Conservation (phyloP, 1,140 invertebrate genomes). For the Glossosoma conforme region DNA sequence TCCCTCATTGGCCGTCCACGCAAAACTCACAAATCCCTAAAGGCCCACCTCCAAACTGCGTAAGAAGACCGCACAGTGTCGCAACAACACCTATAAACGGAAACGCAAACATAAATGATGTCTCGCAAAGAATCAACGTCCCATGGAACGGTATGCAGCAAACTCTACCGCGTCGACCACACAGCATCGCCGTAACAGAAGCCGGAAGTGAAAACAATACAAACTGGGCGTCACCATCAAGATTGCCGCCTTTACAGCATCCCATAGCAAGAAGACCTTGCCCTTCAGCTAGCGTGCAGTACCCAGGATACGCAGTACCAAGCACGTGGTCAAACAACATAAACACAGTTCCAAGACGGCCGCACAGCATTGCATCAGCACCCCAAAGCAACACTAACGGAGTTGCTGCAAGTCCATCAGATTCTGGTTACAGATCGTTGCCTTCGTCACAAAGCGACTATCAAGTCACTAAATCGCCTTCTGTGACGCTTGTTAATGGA, state of each 20-base stretch:
- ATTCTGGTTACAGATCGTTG: conserved; percentile 52
- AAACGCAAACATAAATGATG: not conserved
- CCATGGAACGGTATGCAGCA: conserved; percentile 44
- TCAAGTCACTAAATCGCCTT: conserved; percentile 49
- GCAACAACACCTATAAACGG: conserved; percentile 36
- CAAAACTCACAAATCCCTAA: not conserved
- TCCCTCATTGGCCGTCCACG: conserved; percentile 12
- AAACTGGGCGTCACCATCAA: conserved; percentile 37
- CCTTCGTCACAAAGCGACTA: conserved; percentile 57
- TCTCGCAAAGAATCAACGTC: conserved; percentile 31
- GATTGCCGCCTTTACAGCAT: conserved; percentile 39
- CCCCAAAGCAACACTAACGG: conserved; percentile 10
- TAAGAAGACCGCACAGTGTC: conserved; percentile 48
- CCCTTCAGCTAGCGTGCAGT: conserved; percentile 37
- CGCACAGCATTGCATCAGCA: conserved; percentile 41
- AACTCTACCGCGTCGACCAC: conserved; percentile 45
- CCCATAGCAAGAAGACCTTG: conserved; percentile 36
- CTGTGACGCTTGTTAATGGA: conserved; percentile 19
- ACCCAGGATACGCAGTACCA: conserved; percentile 40
- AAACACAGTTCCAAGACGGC: conserved; percentile 46
- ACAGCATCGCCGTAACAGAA: conserved; percentile 45
- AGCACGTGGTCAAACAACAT: conserved; percentile 44
- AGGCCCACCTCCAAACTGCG: conserved; percentile 21
- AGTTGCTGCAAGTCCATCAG: conserved; percentile 42
- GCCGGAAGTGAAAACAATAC: conserved; percentile 37